Evolutionary conservation across 2,797 vertebrate genomes (phyloP).

Genomic region (Margarornis squamiger): DNA sequence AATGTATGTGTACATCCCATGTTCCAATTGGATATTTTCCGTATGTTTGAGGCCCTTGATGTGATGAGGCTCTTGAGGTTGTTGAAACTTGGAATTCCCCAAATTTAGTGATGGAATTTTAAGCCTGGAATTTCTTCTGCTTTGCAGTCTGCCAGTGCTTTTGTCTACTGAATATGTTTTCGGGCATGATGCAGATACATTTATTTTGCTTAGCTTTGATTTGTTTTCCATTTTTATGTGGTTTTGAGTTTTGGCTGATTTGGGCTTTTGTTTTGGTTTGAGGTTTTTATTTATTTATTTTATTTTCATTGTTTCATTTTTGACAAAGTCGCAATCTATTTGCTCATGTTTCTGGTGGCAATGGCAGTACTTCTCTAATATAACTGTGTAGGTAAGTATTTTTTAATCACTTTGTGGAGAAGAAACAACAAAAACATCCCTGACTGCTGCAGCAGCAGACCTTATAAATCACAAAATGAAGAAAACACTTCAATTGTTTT

Average conservation of each 20-base stretch:
- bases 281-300: neutral
- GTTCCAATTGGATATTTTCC: neutral
- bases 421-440: neutral
- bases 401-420: neutral
- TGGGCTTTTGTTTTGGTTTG: neutral
- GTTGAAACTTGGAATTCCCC: neutral
- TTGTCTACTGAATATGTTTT: neutral
- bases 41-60: neutral
- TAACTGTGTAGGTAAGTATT: neutral
- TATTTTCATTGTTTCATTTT: neutral
- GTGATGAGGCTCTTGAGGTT: neutral
- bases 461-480: neutral
- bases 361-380: neutral
- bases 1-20: neutral
- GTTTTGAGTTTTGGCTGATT: neutral
- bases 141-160: neutral
- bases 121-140: neutral
- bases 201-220: neutral
- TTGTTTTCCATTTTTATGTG: neutral
- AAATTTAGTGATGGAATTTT: neutral
- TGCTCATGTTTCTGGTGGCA: neutral
- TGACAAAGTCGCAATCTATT: neutral
- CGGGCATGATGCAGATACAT: neutral
- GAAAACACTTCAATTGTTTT: neutral
- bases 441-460: neutral